Base-by-base conservation (phyloP, 2,888 invertebrate genomes). In the Microctonus brassicae region DNA sequence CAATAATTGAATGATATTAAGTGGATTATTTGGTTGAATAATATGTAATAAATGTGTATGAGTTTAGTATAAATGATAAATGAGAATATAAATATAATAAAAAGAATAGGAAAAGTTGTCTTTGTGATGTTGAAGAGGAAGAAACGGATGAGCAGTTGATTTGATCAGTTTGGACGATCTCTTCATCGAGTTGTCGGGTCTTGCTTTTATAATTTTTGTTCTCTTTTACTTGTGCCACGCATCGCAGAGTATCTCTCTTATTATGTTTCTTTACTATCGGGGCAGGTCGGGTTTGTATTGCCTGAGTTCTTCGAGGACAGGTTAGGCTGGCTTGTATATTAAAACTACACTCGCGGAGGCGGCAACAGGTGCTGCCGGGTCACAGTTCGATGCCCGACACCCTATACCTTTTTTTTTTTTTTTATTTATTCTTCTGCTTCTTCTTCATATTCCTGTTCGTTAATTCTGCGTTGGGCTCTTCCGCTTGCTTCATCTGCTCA, bases 321-420 rank as follows among this genome's bases (percentile, higher is more conserved):
- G 77, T 77, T 72, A 58, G 72, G 69, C 73, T 71, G 68, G 76
- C 70, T 78, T 76, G 76, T n/a, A n/a, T 71, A 78, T 80, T 76
- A 80, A 80, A 79, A 78, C 75, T 76, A 68, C 34, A 77, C 77
- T 73, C 76, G 79, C 77, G 81, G 81, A 80, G 82, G 80, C 80
- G 80, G 84, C 84, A 84, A 84, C 84, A 84, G 84, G 84, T 84
- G 84, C 84, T 81, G 77, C 70, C 72, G 80, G 81, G 84, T 84
- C 84, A 84, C 79, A 83, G 84, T 84, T 84, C 84, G 84, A 81
- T 84, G 84, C 82, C 83, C 83, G 81, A 67, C 73, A 77, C 71
- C 57, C 42, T 68, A 61, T 73, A 66, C 69, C 70, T 69, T 73
- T 71, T 53, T 73, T 72, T 70, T 63, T 70, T 73, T 26, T 75